Base-by-base conservation (phyloP, 2,888 invertebrate species). In the Diloba caeruleocephala region DNA sequence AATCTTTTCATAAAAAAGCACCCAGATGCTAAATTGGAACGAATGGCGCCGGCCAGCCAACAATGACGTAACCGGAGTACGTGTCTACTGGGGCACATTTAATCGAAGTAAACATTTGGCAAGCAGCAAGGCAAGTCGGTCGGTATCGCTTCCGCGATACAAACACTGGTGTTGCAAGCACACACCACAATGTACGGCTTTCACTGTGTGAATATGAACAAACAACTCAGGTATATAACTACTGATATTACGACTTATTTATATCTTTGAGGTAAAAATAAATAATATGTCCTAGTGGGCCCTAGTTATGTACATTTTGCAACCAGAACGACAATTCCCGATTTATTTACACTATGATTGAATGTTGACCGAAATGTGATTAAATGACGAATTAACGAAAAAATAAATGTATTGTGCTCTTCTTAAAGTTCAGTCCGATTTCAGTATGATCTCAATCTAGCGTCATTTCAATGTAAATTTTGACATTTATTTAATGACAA, bases 161-260 rank as follows among this genome's bases (percentile, higher is more conserved):
- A 46, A 32, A 44, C 49, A 38, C n/a, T 65, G 57, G 60, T 76
- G 71, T 73, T 68, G 70, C 57, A 71, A 71, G 60, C 53, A 48
- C 34, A 25, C 38, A 48, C 51, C 71, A 79, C 78, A 81, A 81
- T 79, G 68, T 59, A 50, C 69, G 58, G 79, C 82, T 87, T 85
- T 85, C 84, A 82, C 84, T 76, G 57, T 76, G 57, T 50, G 62
- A 71, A 71, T 61, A 66, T 57, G 71, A 77, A 74, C 70, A 64
- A 68, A 66, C 51, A 54, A 26, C 26, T n/a, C 10, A 3, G 26
- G 13, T 50, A 51, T 12, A 2, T 34, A 44, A 36, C 28, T 7
- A 26, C 25, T n/a, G 15, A 8, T 28, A 6, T 39, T 29, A n/a
- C n/a, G n/a, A 21, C 21, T 7, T 21, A 21, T 8, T 54, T 23